These are phyloP conservation scores for Drosophila pallidifrons DNA, from an alignment of 1,140 invertebrate species.

Conservation along the genomic window DNA sequence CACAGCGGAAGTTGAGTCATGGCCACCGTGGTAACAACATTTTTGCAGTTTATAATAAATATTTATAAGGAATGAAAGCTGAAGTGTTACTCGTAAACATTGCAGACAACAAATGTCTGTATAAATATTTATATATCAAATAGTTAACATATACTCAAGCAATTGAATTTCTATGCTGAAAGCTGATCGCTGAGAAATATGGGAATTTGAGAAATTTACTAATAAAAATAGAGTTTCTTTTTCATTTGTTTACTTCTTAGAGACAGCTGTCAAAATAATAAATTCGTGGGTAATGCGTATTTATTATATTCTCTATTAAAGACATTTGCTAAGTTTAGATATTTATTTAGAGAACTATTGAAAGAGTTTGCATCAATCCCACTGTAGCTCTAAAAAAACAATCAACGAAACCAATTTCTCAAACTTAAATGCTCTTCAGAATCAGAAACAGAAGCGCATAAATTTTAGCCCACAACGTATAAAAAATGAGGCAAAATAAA, in stretches of 20 bases:
- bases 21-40: constrained; percentile 16
- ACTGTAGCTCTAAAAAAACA: constrained; percentile 49
- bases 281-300: too few relatives aligned
- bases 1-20: constrained; percentile 61
- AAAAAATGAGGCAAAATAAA: constrained; percentile 54
- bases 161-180: too few relatives aligned
- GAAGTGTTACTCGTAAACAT: background rate
- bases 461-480: constrained; percentile 57
- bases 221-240: too few relatives aligned
- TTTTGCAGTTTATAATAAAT: background rate
- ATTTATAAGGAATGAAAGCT: background rate
- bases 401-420: constrained; percentile 72
- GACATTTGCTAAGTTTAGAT: too few relatives aligned
- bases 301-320: too few relatives aligned
- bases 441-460: constrained; percentile 74
- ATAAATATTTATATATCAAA: background rate
- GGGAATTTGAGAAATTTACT: too few relatives aligned
- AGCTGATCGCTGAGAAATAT: too few relatives aligned
- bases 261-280: too few relatives aligned
- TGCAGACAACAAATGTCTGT: background rate
- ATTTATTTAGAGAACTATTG: too few relatives aligned
- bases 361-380: background rate
- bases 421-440: constrained; percentile 66
- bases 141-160: background rate
- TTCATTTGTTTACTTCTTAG: too few relatives aligned